These are phyloP conservation scores for Pedionomus torquatus DNA, from an alignment of 2,113 vertebrate species.

Conservation along the genomic window DNA sequence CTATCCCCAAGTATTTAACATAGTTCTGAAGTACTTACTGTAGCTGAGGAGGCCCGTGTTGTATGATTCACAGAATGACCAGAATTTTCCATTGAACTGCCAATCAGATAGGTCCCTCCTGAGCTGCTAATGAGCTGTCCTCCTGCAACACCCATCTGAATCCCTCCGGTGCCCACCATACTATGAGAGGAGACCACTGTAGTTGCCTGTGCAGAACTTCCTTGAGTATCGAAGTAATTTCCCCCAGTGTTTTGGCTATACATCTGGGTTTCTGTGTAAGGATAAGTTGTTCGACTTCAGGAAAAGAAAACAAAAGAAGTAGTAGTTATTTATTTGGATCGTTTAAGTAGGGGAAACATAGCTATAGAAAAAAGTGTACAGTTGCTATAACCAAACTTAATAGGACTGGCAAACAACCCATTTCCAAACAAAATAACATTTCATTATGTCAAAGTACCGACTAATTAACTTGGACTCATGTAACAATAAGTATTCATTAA, in stretches of 20 bases:
- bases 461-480: constrained; percentile 1
- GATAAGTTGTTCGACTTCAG: constrained; percentile 81
- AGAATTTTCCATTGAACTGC: constrained; percentile 82
- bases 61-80: constrained; percentile 80
- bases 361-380: background rate
- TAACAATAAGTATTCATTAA: constrained; percentile 7
- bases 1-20: constrained; percentile 5
- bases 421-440: background rate
- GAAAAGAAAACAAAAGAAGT: constrained; percentile 48
- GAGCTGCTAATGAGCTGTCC: constrained; percentile 82
- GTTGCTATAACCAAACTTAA: background rate
- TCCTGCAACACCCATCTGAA: constrained; percentile 81
- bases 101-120: constrained; percentile 81
- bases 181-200: constrained; percentile 82
- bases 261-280: constrained; percentile 83
- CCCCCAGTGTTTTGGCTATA: constrained; percentile 83
- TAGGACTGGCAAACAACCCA: background rate
- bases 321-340: constrained; percentile 36
- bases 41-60: constrained; percentile 79
- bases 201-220: constrained; percentile 79
- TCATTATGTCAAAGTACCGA: background rate
- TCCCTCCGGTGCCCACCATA: constrained; percentile 81
- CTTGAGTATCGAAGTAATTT: constrained; percentile 82
- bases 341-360: background rate
- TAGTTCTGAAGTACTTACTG: constrained; percentile 73